A percentile compares a stretch with the other conserved stretches of the same genome.
These are phyloP conservation scores for Doryteuthis pealeii DNA, from an alignment of 1,140 invertebrate species.

Conservation along the genomic window DNA sequence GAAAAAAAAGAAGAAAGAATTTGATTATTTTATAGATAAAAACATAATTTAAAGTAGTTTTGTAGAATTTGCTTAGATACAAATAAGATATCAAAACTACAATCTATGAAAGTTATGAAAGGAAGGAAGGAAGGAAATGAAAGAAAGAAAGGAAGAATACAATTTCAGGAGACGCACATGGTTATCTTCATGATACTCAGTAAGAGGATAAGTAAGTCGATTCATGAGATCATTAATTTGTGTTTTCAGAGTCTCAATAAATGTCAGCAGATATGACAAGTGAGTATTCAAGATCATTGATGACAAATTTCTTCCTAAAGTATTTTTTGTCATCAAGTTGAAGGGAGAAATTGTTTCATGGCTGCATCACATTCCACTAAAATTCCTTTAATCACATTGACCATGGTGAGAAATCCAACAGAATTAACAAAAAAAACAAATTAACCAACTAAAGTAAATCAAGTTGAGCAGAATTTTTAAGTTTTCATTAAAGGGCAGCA, in stretches of 20 bases:
- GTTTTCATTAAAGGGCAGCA: too few species aligned
- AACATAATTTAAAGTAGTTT: neutral
- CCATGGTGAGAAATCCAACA: constrained; percentile 65
- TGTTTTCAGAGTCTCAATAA: constrained; percentile 81
- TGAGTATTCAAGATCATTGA: constrained; percentile 90
- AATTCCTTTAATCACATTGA: constrained; percentile 88
- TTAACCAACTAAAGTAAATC: too few species aligned
- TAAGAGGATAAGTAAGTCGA: constrained; percentile 83
- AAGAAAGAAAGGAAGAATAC: neutral
- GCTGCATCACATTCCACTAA: constrained; percentile 93
- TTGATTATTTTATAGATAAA: too few species aligned
- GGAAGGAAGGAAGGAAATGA: neutral
- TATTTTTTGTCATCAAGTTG: constrained; percentile 94
- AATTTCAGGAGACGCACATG: neutral
- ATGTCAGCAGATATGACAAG: constrained; percentile 90
- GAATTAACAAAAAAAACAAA: too few species aligned
- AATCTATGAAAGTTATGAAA: neutral
- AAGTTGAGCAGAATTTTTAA: too few species aligned
- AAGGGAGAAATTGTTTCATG: constrained; percentile 98
- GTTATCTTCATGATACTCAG: constrained; percentile 73
- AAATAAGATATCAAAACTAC: neutral
- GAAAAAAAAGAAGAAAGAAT: too few species aligned
- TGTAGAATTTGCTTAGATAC: neutral
- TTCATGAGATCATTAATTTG: constrained; percentile 96
- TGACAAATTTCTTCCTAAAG: constrained; percentile 90